Evolutionary conservation across 2,888 invertebrate genomes (phyloP).

Genomic region (Microplitis deprimator): DNA sequence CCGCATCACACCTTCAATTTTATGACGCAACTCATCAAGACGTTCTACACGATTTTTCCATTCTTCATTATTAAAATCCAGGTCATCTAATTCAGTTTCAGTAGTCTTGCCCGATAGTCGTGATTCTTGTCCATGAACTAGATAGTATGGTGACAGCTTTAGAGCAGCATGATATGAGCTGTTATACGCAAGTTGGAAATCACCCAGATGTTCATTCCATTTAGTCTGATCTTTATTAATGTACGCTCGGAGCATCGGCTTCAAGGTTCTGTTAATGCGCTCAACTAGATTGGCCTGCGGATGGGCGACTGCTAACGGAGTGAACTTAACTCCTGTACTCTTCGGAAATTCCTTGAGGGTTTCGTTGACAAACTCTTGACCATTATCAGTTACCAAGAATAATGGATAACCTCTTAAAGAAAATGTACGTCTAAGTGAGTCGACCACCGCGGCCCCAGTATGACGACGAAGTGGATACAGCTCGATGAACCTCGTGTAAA

Average conservation of each 20-base stretch:
- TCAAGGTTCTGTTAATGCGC: constrained; percentile 35
- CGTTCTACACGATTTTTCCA: constrained; percentile 33
- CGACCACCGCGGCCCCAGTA: constrained; percentile 27
- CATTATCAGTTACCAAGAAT: constrained; percentile 42
- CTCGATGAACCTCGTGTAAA: constrained; percentile 41
- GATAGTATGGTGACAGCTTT: constrained; percentile 33
- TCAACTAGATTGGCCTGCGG: constrained; percentile 46
- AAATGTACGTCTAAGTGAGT: constrained; percentile 22
- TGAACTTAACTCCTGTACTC: not conserved
- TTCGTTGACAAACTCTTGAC: constrained; percentile 44
- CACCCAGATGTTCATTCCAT: constrained; percentile 43
- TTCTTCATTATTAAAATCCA: not conserved
- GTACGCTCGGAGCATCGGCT: constrained; percentile 38
- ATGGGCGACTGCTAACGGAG: constrained; percentile 29
- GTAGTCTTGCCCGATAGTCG: not conserved
- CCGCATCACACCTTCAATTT: constrained; percentile 26
- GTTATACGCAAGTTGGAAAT: constrained; percentile 39
- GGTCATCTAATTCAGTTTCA: not conserved
- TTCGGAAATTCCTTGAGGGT: constrained; percentile 9
- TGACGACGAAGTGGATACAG: constrained; percentile 34
- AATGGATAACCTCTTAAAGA: constrained; percentile 39
- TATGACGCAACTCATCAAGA: constrained; percentile 41
- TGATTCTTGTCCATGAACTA: constrained; percentile 37
- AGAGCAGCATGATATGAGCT: constrained; percentile 26
- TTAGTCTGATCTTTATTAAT: constrained; percentile 36